These are phyloP conservation scores for Catocala sponsa DNA, from an alignment of 2,888 invertebrate species.

Conservation along the genomic window DNA sequence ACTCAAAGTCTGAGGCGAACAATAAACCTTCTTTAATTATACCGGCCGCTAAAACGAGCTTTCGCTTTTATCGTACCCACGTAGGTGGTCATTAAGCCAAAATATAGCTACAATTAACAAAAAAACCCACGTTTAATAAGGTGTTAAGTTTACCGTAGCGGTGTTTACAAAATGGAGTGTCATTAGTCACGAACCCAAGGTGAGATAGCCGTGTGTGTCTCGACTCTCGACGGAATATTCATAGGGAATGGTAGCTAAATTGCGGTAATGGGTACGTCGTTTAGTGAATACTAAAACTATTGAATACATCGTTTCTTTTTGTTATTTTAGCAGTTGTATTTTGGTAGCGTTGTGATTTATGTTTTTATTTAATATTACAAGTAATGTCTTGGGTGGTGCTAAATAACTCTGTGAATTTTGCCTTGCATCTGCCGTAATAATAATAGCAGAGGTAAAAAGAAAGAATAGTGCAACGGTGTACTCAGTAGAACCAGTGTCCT, in stretches of 20 bases:
- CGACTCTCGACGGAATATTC: conserved; percentile 36
- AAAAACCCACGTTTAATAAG: conserved; percentile 84
- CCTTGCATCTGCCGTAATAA: too few relatives aligned
- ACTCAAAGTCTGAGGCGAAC: conserved; percentile 66
- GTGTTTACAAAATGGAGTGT: conserved; percentile 73
- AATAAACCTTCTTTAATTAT: conserved; percentile 81
- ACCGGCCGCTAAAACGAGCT: conserved; percentile 69
- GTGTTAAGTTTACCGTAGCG: conserved; percentile 79
- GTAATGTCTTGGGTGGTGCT: too few relatives aligned
- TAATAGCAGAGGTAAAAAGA: too few relatives aligned
- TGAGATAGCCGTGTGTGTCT: conserved; percentile 43
- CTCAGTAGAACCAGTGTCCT: too few relatives aligned
- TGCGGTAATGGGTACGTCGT: conserved; percentile 18
- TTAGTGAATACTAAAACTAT: conserved; percentile 18
- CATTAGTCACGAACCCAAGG: conserved; percentile 71
- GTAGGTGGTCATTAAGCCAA: conserved; percentile 80
- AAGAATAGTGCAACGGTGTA: too few relatives aligned
- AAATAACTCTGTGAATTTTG: too few relatives aligned
- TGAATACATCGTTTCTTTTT: background rate
- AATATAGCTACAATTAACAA: conserved; percentile 84
- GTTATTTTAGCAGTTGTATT: background rate
- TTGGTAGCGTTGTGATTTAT: too few relatives aligned
- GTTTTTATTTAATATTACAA: too few relatives aligned
- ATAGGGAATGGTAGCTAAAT: conserved; percentile 16
- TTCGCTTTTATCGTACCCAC: conserved; percentile 77